Evolutionary conservation across 35 echinoderm and acorn worm genomes (phyloP).

Genomic region (Eucidaris tribuloides): DNA sequence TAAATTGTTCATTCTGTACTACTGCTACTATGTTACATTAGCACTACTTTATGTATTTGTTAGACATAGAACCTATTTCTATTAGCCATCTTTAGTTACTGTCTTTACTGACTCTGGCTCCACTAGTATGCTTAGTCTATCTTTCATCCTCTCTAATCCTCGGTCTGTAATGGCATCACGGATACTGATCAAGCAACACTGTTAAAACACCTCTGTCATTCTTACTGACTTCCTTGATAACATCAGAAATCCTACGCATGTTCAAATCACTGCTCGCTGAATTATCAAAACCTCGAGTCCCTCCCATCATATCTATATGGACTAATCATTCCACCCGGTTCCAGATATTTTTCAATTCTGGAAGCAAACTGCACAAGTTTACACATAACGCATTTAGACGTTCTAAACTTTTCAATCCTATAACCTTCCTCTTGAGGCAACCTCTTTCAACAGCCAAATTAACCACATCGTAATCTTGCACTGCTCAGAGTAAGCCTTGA

Average conservation of each 20-base stretch:
- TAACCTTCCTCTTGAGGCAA: slow-evolving; percentile 30
- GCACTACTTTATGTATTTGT: too few species aligned
- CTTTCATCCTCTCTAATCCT: neutral
- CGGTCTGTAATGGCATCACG: neutral
- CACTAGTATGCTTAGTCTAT: too few species aligned
- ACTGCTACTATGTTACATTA: too few species aligned
- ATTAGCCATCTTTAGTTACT: too few species aligned
- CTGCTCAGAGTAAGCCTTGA: too few species aligned
- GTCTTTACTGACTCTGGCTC: too few species aligned
- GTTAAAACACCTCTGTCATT: neutral
- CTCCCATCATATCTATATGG: neutral
- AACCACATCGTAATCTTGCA: slow-evolving; percentile 24
- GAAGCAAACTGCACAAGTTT: neutral
- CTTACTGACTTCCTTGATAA: neutral
- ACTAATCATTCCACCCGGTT: neutral
- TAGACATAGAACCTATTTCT: too few species aligned
- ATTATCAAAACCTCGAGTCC: neutral
- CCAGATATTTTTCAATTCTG: neutral
- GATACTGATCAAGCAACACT: neutral
- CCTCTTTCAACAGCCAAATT: slow-evolving; percentile 15
- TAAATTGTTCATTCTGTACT: too few species aligned
- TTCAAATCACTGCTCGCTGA: neutral
- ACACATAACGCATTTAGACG: neutral
- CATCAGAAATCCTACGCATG: neutral
- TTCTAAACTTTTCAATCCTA: neutral